Evolutionary conservation across 2,888 invertebrate genomes (phyloP).

Genomic region (Phyllotreta cruciferae): DNA sequence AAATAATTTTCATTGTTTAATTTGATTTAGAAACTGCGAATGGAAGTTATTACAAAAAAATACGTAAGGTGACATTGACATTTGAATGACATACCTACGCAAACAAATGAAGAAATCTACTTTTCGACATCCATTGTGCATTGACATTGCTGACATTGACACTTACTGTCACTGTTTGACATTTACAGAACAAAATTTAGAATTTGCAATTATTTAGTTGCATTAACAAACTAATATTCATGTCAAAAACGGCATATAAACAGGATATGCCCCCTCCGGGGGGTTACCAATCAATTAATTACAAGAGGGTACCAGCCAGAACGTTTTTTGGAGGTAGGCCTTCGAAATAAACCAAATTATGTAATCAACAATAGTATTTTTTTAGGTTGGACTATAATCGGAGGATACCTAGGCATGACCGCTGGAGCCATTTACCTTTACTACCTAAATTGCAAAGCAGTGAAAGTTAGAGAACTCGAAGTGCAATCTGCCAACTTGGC

Average conservation of each 20-base stretch:
- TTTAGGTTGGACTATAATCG: conserved; percentile 70
- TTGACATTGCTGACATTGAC: background rate
- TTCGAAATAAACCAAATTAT: conserved; percentile 40
- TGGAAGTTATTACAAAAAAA: background rate
- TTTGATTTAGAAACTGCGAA: background rate
- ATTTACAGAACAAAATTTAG: background rate
- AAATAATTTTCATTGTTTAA: conserved; percentile 23
- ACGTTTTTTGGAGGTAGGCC: conserved; percentile 70
- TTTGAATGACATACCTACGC: background rate
- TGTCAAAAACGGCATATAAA: conserved; percentile 52
- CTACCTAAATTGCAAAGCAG: conserved; percentile 63
- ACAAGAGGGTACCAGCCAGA: conserved; percentile 75
- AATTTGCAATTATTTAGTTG: conserved; percentile 1
- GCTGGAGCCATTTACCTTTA: conserved; percentile 67
- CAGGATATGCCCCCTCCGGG: conserved; percentile 96
- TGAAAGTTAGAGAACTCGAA: conserved; percentile 71
- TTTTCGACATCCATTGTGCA: too few relatives aligned
- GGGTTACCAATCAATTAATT: conserved; percentile 83
- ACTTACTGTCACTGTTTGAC: too few relatives aligned
- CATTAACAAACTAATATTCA: too few relatives aligned
- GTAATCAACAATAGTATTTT: conserved; percentile 42
- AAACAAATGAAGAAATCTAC: conserved; percentile 9
- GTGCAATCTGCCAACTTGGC: conserved; percentile 80
- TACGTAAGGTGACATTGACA: conserved; percentile 2
- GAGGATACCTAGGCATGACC: conserved; percentile 67